Conservation (phyloP, 2,797 vertebrate genomes). For the Gorsachius magnificus region DNA sequence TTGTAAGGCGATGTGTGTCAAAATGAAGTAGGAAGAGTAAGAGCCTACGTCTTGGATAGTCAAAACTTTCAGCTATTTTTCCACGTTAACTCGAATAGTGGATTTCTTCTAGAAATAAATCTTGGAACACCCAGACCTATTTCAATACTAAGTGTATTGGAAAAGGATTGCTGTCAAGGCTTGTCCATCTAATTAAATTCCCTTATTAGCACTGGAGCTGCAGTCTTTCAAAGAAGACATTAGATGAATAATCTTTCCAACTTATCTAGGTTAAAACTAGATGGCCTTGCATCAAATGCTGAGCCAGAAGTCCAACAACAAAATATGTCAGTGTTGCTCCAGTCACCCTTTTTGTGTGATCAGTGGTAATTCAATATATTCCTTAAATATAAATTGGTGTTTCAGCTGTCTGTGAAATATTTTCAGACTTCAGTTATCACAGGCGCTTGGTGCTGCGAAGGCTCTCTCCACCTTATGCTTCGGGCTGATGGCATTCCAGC, state of each 20-base stretch:
- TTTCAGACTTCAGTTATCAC: not conserved
- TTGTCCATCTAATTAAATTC: constrained; percentile 60
- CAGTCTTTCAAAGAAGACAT: constrained; percentile 9
- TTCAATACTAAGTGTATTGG: constrained; percentile 49
- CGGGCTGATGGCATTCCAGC: not conserved
- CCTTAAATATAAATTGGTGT: not conserved
- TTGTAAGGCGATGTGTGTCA: not conserved
- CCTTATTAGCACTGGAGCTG: constrained; percentile 39
- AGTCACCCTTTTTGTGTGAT: not conserved
- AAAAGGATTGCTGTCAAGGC: constrained; percentile 47
- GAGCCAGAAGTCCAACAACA: not conserved
- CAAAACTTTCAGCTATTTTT: not conserved
- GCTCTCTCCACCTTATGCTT: not conserved
- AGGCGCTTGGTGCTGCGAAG: not conserved
- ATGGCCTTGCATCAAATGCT: not conserved
- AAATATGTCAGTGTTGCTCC: not conserved
- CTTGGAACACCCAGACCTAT: constrained; percentile 6
- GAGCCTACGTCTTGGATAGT: not conserved
- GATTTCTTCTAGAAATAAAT: constrained; percentile 2
- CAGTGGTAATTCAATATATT: not conserved
- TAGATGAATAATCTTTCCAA: constrained; percentile 25
- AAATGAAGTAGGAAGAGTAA: not conserved
- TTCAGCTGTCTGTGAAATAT: constrained; percentile 7
- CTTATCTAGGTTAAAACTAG: not conserved
- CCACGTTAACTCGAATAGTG: not conserved